Percentiles rank a stretch among this genome's conserved stretches.
Conservation (phyloP, 2,113 vertebrate species). For the Elephantulus edwardii region DNA sequence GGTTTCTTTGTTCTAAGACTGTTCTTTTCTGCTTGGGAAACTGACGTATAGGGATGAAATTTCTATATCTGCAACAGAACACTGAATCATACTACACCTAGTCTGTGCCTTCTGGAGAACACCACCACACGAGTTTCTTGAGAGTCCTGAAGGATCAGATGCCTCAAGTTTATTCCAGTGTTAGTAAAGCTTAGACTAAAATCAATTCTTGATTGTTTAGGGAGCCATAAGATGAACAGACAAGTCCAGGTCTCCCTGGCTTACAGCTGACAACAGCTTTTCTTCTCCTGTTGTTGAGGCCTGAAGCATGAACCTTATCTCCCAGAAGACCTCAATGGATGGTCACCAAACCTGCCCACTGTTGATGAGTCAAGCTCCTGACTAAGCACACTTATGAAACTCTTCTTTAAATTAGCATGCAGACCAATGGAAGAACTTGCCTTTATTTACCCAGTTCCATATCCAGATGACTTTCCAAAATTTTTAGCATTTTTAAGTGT, state of each 20-base stretch:
- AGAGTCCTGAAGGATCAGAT: not conserved
- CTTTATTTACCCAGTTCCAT: constrained; percentile 38
- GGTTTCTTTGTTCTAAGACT: not conserved
- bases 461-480: constrained; percentile 34
- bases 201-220: not conserved
- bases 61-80: not conserved
- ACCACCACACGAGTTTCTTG: not conserved
- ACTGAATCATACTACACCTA: too few relatives aligned
- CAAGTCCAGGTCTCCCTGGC: not conserved
- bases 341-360: not conserved
- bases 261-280: not conserved
- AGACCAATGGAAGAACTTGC: not conserved
- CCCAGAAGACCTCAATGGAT: not conserved
- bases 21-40: not conserved
- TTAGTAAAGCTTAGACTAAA: not conserved
- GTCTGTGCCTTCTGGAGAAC: not conserved
- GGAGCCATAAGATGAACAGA: not conserved
- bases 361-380: not conserved
- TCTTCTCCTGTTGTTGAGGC: not conserved
- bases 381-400: not conserved
- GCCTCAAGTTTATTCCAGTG: not conserved
- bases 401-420: not conserved
- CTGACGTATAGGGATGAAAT: not conserved
- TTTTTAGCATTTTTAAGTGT: constrained; percentile 15
- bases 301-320: not conserved